Conservation (phyloP, 2,113 vertebrate genomes). For the Zosterops hypoxanthus region DNA sequence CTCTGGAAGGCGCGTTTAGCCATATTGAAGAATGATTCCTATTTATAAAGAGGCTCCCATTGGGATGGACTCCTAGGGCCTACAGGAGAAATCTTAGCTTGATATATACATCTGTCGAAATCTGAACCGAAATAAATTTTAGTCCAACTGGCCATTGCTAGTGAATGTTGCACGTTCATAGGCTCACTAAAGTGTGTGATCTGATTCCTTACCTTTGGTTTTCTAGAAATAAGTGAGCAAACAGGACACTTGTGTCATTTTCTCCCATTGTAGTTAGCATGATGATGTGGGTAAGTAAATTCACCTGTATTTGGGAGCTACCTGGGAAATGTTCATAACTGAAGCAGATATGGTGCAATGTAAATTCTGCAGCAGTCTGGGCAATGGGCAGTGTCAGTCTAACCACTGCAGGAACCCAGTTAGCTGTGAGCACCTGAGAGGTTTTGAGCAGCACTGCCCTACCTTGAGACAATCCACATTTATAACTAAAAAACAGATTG, state of each 20-base stretch:
- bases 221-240: background rate
- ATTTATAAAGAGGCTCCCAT: background rate
- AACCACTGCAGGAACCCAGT: background rate
- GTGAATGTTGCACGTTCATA: background rate
- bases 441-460: background rate
- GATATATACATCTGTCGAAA: background rate
- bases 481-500: background rate
- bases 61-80: background rate
- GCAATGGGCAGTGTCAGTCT: background rate
- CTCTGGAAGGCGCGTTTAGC: background rate
- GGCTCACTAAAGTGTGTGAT: background rate
- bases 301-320: background rate
- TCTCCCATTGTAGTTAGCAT: background rate
- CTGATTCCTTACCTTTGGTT: background rate
- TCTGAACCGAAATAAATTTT: background rate
- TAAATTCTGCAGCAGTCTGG: background rate
- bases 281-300: background rate
- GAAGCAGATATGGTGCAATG: background rate
- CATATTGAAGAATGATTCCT: background rate
- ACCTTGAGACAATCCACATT: background rate
- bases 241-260: background rate
- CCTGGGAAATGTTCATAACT: background rate
- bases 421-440: rapidly evolving
- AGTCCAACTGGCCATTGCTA: background rate
- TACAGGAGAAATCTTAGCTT: background rate